phyloP scores from a whole-genome alignment of 2,888 invertebrate species.

The Latheticus oryzae region DNA sequence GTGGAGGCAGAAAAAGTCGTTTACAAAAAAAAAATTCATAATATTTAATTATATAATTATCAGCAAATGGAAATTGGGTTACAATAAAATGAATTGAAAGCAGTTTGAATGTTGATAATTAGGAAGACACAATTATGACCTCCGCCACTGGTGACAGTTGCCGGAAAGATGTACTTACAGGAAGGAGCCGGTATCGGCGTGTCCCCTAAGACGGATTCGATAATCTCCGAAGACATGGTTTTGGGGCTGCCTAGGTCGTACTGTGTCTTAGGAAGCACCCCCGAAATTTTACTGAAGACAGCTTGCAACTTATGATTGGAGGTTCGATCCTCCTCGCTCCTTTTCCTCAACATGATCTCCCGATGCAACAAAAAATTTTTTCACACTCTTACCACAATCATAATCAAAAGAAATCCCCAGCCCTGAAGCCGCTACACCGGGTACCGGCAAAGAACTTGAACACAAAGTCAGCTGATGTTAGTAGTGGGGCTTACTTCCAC shows the following conservation, averaged over 20 bases:
- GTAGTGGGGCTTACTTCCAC: conserved; percentile 50
- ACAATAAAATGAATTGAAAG: not conserved
- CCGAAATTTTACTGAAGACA: conserved; percentile 60
- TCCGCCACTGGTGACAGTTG: too few relatives aligned
- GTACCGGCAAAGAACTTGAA: conserved; percentile 55
- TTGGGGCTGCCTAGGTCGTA: conserved; percentile 57
- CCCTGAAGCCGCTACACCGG: conserved; percentile 35
- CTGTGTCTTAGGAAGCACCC: conserved; percentile 58
- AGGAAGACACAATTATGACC: too few relatives aligned
- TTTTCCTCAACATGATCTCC: conserved; percentile 53
- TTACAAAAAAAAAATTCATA: too few relatives aligned
- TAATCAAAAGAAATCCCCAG: conserved; percentile 14
- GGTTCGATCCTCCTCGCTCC: conserved; percentile 54
- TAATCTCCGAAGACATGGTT: conserved; percentile 61
- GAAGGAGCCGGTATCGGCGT: conserved; percentile 58
- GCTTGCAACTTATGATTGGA: conserved; percentile 58
- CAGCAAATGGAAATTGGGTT: too few relatives aligned
- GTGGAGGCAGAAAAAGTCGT: too few relatives aligned
- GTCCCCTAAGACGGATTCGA: conserved; percentile 60
- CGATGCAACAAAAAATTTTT: conserved; percentile 31
- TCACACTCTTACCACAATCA: conserved; percentile 44
- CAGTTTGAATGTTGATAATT: too few relatives aligned
- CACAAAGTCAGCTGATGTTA: conserved; percentile 59
- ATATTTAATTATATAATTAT: too few relatives aligned
- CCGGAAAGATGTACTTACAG: conserved; percentile 53